Evolutionary conservation across 2,113 vertebrate species (phyloP).

Genomic region (Limnothrissa miodon): DNA sequence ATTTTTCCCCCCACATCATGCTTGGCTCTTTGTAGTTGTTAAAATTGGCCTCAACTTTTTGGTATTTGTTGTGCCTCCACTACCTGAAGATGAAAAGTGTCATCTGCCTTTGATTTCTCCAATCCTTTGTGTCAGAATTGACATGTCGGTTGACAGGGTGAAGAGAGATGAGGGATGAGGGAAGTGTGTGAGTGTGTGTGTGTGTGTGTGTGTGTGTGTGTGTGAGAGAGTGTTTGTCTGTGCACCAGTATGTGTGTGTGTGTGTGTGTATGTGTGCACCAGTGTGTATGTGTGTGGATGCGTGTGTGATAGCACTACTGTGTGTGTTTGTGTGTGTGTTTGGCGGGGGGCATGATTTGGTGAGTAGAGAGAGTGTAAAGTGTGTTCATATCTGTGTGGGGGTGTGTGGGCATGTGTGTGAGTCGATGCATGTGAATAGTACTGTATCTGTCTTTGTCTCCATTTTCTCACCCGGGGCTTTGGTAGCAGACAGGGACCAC

Average conservation of each 20-base stretch:
- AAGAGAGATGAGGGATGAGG: slow-evolving; percentile 51
- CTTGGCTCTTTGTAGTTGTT: slow-evolving; percentile 5
- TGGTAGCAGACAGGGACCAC: slow-evolving; percentile 68
- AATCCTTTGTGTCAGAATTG: slow-evolving; percentile 72
- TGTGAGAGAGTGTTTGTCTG: not conserved
- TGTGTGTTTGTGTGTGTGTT: not conserved
- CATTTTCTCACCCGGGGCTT: slow-evolving; percentile 73
- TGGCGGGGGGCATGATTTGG: not conserved
- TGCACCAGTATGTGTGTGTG: not conserved
- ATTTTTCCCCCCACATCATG: not conserved
- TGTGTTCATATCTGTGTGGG: not conserved
- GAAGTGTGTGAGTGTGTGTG: slow-evolving; percentile 12
- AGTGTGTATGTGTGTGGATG: not conserved
- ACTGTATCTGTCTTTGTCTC: slow-evolving; percentile 63
- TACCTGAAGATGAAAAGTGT: slow-evolving; percentile 64
- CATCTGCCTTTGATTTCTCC: slow-evolving; percentile 66
- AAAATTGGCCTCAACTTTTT: slow-evolving; percentile 48
- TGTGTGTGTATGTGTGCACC: not conserved
- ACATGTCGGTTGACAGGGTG: slow-evolving; percentile 69
- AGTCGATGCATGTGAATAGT: slow-evolving; percentile 61
- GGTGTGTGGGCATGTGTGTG: slow-evolving; percentile 22
- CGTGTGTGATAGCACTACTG: too few species aligned
- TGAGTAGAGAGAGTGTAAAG: not conserved
- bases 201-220: slow-evolving; percentile 11
- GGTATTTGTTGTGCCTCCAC: slow-evolving; percentile 50